Evolutionary conservation across 2,797 vertebrate species (phyloP), one percentile per base, ranked within the genome.

Genomic region (Alectoris magna): DNA sequence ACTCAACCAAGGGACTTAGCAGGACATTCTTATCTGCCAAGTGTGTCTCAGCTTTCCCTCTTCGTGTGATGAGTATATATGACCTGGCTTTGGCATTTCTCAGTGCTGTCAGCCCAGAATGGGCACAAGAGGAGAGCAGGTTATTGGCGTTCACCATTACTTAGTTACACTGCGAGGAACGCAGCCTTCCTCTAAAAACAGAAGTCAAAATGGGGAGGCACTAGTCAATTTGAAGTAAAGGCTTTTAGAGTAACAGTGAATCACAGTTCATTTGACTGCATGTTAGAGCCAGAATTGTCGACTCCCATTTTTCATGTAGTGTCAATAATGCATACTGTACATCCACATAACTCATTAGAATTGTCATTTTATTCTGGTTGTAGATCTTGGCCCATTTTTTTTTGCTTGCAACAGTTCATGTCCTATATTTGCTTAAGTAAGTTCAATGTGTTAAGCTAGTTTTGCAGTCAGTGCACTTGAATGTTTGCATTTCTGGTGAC

Each of bases 281-380:
- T 56, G 16, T 77, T 87, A 55, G 41, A 88, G 18, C 8, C 17
- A 3, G 79, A 10, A 51, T 69, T 93, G 87, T 94, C 44, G 68
- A 6, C 68, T 87, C 44, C 41, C 4, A 1, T 87, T 85, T 94
- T 87, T 27, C 49, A 7, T 77, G 38, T 60, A 46, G 24, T 79
- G 44, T 84, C 73, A 94, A 68, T 82, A 84, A 68, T 79, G 16
- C 12, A 68, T 76, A 7, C 70, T 79, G 56, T 92, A 91, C 56
- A 58, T 68, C 34, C 67, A 46, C 38, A 58, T 86, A 36, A 18
- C 68, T 74, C 9, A 31, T 36, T 91, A 58, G 71, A 84, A 80
- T 62, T 62, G 39, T 78, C 60, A 68, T 38, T 81, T 87, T 67
- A 59, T 86, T 48, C 59, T 63, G 49, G 26, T 48, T 78, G 46